Evolutionary conservation across 2,797 vertebrate species (phyloP), one percentile per base, ranked within the genome.

Genomic region (Aplochiton taeniatus): DNA sequence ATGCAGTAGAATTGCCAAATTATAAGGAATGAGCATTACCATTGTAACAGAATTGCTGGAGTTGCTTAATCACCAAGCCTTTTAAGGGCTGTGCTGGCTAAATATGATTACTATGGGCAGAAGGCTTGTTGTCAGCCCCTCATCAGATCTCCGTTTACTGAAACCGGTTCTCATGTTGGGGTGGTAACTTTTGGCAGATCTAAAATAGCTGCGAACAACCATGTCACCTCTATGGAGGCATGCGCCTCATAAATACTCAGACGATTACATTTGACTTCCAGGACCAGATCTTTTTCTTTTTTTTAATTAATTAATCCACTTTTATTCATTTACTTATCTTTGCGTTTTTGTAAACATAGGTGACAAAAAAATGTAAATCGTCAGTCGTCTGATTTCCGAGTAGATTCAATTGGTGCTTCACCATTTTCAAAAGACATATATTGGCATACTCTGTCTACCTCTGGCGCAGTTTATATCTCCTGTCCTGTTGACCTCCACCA

Each of bases 41-140:
- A 82, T 90, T 90, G 86, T 80, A 84, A 89, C 81, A 84, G 81
- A 85, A 82, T n/a, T n/a, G 74, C 74, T 75, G 85, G 87, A 84
- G 91, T 90, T 89, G 86, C 85, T 77, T 88, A 86, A 90, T 84
- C 88, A 87, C 81, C 70, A 78, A 81, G 70, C 71, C 73, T 77
- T 80, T 78, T 87, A 84, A 80, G 73, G 81, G 72, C 82, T 88
- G 84, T 78, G 74, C 78, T 71, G 80, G 67, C 77, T 49, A 87
- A 88, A 91, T 91, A 91, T 91, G 87, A 83, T 73, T 66, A 66
- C 20, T 65, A 51, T 83, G 75, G 78, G 82, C 78, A 67, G 41
- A 75, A 74, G 66, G 81, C 74, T 71, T 5, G 53, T 41, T 12
- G 17, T 19, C 19, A 17, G 9, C 31, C 16, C 17, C 44, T 49